phyloP scores from a whole-genome alignment of 2,113 vertebrate species.

The Zosterops hypoxanthus region DNA sequence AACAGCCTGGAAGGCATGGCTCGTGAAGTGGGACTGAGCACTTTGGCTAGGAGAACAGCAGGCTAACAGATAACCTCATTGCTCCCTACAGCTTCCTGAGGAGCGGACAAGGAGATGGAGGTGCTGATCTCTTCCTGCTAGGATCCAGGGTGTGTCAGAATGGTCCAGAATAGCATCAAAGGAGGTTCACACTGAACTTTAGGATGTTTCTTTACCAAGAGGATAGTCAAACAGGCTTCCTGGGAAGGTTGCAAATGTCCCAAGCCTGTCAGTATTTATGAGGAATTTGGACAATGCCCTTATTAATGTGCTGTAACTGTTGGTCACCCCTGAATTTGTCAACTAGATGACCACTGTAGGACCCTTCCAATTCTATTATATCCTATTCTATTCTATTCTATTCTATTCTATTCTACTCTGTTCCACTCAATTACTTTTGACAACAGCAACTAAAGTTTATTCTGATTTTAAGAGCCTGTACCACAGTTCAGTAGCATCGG shows the following conservation, averaged over 20 bases:
- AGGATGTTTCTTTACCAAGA: not conserved
- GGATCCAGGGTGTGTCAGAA: accelerated
- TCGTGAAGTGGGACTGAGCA: not conserved
- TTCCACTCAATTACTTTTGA: not conserved
- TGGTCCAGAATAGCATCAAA: not conserved
- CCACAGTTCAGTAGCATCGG: not conserved
- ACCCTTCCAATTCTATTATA: not conserved
- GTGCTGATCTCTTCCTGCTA: not conserved
- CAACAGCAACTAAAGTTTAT: not conserved
- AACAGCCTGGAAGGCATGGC: not conserved
- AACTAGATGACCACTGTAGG: not conserved
- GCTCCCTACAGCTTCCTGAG: not conserved
- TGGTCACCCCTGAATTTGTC: not conserved
- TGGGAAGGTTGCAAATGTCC: not conserved
- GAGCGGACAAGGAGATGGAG: not conserved
- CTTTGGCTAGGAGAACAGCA: not conserved
- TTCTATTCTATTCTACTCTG: not conserved
- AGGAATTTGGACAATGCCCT: not conserved
- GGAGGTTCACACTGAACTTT: not conserved
- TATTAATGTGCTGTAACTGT: not conserved
- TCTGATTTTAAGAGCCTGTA: not conserved
- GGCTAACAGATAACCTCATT: not conserved
- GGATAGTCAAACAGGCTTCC: not conserved
- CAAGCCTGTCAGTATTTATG: not conserved
- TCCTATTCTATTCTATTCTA: too few relatives aligned